These are phyloP conservation scores for Acomys russatus DNA, from an alignment of 2,797 vertebrate genomes.

Conservation along the genomic window DNA sequence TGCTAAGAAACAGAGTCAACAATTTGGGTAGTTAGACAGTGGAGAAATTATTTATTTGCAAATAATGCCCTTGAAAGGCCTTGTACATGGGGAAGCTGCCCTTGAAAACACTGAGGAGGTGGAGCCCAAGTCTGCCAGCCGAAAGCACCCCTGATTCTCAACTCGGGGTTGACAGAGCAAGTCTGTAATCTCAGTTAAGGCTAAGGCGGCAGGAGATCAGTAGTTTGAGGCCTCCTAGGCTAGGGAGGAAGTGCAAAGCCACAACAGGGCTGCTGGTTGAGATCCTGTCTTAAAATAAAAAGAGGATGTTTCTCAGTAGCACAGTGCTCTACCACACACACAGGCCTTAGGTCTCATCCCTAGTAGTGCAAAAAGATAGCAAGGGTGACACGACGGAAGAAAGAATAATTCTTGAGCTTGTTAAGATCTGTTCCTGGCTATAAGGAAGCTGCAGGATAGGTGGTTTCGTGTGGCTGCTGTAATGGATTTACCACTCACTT, in stretches of 20 bases:
- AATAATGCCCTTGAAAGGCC: background rate
- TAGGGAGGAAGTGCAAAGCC: background rate
- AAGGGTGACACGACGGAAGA: background rate
- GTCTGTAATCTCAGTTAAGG: background rate
- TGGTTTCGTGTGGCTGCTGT: background rate
- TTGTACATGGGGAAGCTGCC: background rate
- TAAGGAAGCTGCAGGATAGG: background rate
- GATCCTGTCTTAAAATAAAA: background rate
- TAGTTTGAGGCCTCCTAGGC: background rate
- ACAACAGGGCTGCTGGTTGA: background rate
- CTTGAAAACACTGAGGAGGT: background rate
- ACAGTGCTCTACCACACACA: too few species aligned
- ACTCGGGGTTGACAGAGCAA: too few species aligned
- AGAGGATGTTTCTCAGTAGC: background rate
- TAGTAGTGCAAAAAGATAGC: background rate
- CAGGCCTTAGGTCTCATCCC: background rate
- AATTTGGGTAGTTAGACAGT: background rate
- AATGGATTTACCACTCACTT: background rate
- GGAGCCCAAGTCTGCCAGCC: background rate
- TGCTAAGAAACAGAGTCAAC: too few species aligned
- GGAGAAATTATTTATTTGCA: background rate
- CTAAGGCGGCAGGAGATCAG: background rate
- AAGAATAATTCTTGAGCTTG: background rate
- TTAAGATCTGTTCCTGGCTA: background rate
- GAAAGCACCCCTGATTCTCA: background rate